Percentiles rank a stretch among this genome's conserved stretches.
These are phyloP conservation scores for Aphelocoma californica DNA, from an alignment of 2,797 vertebrate species.

Conservation along the genomic window DNA sequence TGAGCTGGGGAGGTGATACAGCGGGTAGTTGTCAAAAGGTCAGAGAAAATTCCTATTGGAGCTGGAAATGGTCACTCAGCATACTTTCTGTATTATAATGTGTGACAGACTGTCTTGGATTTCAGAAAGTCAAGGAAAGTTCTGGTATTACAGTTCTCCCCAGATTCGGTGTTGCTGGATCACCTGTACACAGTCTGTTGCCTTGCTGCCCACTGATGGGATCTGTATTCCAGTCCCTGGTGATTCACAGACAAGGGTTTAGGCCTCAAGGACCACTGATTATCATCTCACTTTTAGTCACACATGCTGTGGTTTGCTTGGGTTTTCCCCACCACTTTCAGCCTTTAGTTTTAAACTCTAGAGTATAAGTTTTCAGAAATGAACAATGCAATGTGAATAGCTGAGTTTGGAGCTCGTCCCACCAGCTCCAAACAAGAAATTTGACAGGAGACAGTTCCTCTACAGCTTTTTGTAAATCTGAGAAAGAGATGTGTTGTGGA, in stretches of 20 bases:
- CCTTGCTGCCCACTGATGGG: neutral
- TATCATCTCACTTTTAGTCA: neutral
- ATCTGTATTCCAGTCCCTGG: neutral
- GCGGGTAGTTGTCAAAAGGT: neutral
- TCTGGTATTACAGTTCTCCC: neutral
- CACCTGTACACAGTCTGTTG: neutral
- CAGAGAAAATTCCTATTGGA: neutral
- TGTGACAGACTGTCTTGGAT: neutral
- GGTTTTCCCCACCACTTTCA: neutral
- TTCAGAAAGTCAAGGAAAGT: neutral
- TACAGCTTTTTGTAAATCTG: neutral
- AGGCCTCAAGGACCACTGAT: neutral
- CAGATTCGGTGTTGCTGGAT: rapidly evolving
- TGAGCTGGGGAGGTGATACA: neutral
- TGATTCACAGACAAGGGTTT: neutral
- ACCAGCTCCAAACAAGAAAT: neutral
- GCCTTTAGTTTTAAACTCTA: neutral
- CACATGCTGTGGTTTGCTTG: neutral
- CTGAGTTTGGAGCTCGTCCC: neutral
- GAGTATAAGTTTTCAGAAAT: neutral
- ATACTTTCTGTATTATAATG: neutral
- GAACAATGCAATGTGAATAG: neutral
- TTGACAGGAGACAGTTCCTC: neutral
- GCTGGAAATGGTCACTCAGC: neutral
- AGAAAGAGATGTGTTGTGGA: neutral